These are phyloP conservation scores for Myocastor coypus DNA, from an alignment of 2,113 vertebrate species.

Conservation along the genomic window DNA sequence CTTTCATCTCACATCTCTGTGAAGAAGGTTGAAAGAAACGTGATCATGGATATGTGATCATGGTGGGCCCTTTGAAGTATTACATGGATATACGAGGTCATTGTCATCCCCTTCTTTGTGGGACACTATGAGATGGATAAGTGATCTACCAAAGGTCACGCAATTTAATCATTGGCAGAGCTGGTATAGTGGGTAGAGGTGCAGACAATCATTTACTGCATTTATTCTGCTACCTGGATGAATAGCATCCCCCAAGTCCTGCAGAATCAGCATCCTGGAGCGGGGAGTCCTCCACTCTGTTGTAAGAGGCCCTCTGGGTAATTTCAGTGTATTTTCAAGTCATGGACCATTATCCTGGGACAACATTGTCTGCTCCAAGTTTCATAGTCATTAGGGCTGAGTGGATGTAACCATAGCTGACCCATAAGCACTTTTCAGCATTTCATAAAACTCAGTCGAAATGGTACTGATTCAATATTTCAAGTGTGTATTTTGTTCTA, in stretches of 20 bases:
- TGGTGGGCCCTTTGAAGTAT: not conserved
- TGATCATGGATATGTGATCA: not conserved
- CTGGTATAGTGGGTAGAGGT: conserved; percentile 24
- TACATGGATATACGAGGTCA: not conserved
- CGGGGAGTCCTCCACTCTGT: too few relatives aligned
- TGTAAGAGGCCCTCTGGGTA: not conserved
- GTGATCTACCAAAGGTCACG: not conserved
- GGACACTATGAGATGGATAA: not conserved
- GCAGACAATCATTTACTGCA: not conserved
- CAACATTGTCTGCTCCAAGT: not conserved
- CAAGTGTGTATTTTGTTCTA: not conserved
- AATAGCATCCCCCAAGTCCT: not conserved
- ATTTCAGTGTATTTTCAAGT: not conserved
- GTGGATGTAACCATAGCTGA: not conserved
- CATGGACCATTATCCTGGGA: not conserved
- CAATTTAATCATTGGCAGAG: conserved; percentile 55
- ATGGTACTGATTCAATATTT: not conserved
- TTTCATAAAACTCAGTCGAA: not conserved
- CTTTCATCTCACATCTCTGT: not conserved
- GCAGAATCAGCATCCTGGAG: not conserved
- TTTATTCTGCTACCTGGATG: not conserved
- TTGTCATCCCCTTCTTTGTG: not conserved
- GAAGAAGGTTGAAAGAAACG: not conserved
- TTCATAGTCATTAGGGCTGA: not conserved
- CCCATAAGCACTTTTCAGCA: not conserved